Evolutionary conservation across 2,797 vertebrate genomes (phyloP), one percentile per base, ranked within the genome.

Genomic region (Orientallactaga sibirica): DNA sequence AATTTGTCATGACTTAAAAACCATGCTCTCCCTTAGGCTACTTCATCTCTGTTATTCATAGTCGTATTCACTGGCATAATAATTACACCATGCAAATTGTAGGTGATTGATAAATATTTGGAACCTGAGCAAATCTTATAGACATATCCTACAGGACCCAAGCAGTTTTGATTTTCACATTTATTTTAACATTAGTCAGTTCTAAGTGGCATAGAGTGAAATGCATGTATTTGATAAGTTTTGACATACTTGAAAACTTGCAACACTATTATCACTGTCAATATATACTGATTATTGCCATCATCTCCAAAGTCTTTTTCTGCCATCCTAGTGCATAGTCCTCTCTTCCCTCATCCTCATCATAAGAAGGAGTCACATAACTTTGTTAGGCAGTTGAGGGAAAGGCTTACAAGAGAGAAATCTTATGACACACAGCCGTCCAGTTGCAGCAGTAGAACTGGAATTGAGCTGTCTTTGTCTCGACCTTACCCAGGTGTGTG

Each of bases 161-260:
- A 1, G 12, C 7, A 48, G 48, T 48, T 48, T 93, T 48, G 86
- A 43, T 83, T 74, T 86, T 84, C 25, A 88, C 43, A 55, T 61
- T 79, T 83, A n/a, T 67, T 70, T 94, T 77, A 67, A 75, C 19
- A 64, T 86, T 76, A 83, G 52, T 91, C 24, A 67, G 8, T 67
- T 91, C 19, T 61, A 67, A 83, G 12, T 55, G 27, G 52, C 64
- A 89, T 76, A 62, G 9, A 79, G 33, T 93, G 55, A 86, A 93
- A 66, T 37, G 20, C 12, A 83, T 3, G 52, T 37, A 84, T n/a
- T 75, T 75, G 55, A 66, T 78, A 62, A 78, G 7, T 61, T 88
- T 58, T 91, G 81, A 70, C n/a, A 61, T 48, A 33, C 33, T 22
- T 48, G 9, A 10, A 91, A 71, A 33, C 18, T 83, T 86, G 11